Evolutionary conservation across 1,140 invertebrate species (phyloP), one percentile per base, ranked within the genome.

Genomic region (Cephus cinctus): DNA sequence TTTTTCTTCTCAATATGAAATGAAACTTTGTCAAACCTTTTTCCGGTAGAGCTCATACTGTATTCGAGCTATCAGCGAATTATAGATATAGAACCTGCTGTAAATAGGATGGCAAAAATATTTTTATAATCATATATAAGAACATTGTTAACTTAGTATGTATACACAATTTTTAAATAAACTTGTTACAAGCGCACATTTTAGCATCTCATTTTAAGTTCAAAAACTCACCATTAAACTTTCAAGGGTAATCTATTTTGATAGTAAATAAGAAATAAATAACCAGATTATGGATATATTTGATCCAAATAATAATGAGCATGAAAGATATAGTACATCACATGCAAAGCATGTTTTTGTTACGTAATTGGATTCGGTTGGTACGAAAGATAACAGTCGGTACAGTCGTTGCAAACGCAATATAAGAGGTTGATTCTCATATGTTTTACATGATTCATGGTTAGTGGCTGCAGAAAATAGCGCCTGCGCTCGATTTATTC

Each of bases 71-170:
- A n/a, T n/a, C n/a, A n/a, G n/a, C n/a, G n/a, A n/a, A n/a, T n/a
- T n/a, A n/a, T n/a, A n/a, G n/a, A n/a, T n/a, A n/a, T n/a, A n/a
- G n/a, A n/a, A n/a, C n/a, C n/a, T n/a, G n/a, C n/a, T n/a, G n/a
- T n/a, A n/a, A n/a, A n/a, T n/a, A n/a, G n/a, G n/a, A n/a, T n/a
- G n/a, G n/a, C n/a, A n/a, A n/a, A n/a, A n/a, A n/a, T n/a, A n/a
- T n/a, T n/a, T n/a, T 39, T 9, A 1, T 19, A 25, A 15, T 27
- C 3, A 19, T 44, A 14, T 0, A 1, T 36, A 36, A 27, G 4
- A 12, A 5, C 3, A 38, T 43, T 53, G 43, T 53, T 43, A 49
- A 30, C 25, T 43, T 45, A 53, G 36, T 40, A 5, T 36, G 12
- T 49, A 49, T 16, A 23, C 1, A 2, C 38, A 3, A 43, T 23